Base-by-base conservation (phyloP, 2,888 invertebrate genomes). In the Cantharis rustica region DNA sequence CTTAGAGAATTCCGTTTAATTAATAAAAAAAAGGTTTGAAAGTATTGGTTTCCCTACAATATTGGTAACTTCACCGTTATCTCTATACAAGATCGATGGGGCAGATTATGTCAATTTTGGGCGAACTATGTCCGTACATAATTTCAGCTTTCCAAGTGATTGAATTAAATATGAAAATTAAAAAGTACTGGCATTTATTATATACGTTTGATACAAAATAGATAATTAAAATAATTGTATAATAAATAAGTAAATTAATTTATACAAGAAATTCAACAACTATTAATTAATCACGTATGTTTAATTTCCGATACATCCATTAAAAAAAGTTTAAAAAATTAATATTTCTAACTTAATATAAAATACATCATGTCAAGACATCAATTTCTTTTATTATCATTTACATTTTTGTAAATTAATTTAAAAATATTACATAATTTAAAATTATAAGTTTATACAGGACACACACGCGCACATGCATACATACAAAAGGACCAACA, bases 391-490 rank as follows among this genome's bases (percentile, higher is more conserved):
- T 66, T 66, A 66, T 66, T 66, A 66, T 66, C 64, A 66, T 66
- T 23, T 17, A 23, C 64, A 66, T 66, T 64, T 17, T 64, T 66
- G 64, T 66, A 66, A 66, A 66, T 66, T 66, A 17, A 66, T 66
- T 66, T 20, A 71, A 75, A 73, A 75, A 75, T 68, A 71, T 62
- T 71, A 75, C n/a, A n/a, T 47, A 47, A 75, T 71, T 75, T 68
- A 71, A 75, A 71, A 75, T 71, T 71, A 20, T 20, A 23, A 66
- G 64, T 66, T 68, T 71, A 75, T 17, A 69, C 61, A 61, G 66
- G 66, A 75, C 68, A 71, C 61, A 68, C 71, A 16, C 68, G 31
- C 71, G n/a, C 15, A 68, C 20, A 66, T 63, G 23, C 47, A 47
- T 7, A 13, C 47, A 47, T 47, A n/a, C 47, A 47, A 47, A 47